Evolutionary conservation across 2,888 invertebrate genomes (phyloP), one percentile per base, ranked within the genome.

Genomic region (Netelia melanura): DNA sequence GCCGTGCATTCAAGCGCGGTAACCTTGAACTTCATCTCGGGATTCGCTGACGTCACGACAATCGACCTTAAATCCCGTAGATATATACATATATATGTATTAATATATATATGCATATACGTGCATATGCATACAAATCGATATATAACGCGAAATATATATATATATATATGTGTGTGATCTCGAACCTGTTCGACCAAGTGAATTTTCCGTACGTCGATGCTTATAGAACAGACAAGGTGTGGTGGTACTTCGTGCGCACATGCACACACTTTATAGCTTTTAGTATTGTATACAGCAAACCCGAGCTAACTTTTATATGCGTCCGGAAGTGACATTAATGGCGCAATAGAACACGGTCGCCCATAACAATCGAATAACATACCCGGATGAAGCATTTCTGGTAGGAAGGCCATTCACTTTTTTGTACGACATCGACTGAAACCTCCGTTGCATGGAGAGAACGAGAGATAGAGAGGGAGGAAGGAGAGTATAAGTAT

Each of bases 21-120:
- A 91, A 92, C 93, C 93, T 93, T 93, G 93, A 93, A 93, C 93
- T 93, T 93, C 93, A 93, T 92, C 92, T 91, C 89, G 84, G 89
- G 90, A 91, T 89, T 87, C 87, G 86, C 89, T 91, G 91, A 92
- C 93, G 93, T 93, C 93, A 93, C 89, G 90, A 89, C 89, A 90
- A 93, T 93, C 93, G 92, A 93, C 91, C 92, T 90, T 90, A 91
- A 92, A 92, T 89, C 88, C 83, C 38, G 71, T 58, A 38, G 54
- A 86, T 87, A 87, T 87, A 86, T 74, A 86, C 72, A 75, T 76
- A 82, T 86, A 70, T 86, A 87, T 86, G 88, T 87, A 85, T 5
- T 30, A 17, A 17, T 17, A 17, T 17, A 86, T 87, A 87, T 87
- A 86, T 74, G 85, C 72, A 75, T 76, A 82, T 86, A 70, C 86